phyloP scores from a whole-genome alignment of 2,888 invertebrate species.

The Cybosia mesomella region DNA sequence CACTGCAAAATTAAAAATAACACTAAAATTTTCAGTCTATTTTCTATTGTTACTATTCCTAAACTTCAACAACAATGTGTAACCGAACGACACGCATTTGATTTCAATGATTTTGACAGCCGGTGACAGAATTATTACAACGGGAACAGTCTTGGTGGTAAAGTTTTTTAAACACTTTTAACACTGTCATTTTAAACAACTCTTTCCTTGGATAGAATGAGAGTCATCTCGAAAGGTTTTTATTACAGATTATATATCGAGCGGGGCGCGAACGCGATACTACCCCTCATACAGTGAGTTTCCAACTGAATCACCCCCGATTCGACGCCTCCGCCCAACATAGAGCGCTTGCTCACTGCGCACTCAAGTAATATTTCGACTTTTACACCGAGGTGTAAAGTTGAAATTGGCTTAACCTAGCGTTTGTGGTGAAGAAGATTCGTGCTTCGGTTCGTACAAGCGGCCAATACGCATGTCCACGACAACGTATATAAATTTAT shows the following conservation, averaged over 20 bases:
- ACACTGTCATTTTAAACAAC: conserved; percentile 65
- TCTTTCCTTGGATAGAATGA: conserved; percentile 65
- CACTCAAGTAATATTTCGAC: conserved; percentile 54
- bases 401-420: conserved; percentile 54
- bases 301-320: conserved; percentile 84
- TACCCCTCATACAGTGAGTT: conserved; percentile 79
- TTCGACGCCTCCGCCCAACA: conserved; percentile 86
- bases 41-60: conserved; percentile 30
- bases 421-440: conserved; percentile 78
- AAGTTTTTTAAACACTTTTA: conserved; percentile 43
- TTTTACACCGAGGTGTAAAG: conserved; percentile 54
- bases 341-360: conserved; percentile 82
- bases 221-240: conserved; percentile 79
- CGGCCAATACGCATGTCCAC: conserved; percentile 87
- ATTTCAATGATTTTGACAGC: conserved; percentile 68
- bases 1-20: conserved; percentile 58
- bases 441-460: conserved; percentile 81
- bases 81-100: conserved; percentile 71
- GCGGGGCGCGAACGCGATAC: conserved; percentile 73
- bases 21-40: conserved; percentile 52
- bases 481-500: conserved; percentile 80
- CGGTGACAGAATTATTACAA: conserved; percentile 58
- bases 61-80: conserved; percentile 53
- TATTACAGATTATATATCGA: conserved; percentile 75
- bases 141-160: conserved; percentile 35